Conservation (phyloP, 2,797 vertebrate species). For the Lycodopsis pacificus region DNA sequence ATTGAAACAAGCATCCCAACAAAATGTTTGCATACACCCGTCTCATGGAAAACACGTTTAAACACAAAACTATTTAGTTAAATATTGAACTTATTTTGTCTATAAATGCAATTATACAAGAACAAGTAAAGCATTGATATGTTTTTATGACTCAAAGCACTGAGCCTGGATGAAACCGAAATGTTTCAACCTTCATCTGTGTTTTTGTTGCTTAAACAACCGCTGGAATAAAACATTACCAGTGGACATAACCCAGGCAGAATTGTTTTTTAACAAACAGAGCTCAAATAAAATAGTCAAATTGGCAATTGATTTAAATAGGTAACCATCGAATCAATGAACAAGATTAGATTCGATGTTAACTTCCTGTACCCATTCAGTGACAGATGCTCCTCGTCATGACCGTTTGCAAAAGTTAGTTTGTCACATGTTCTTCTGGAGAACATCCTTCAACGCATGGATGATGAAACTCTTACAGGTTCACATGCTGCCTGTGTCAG, state of each 20-base stretch:
- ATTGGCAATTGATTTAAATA: neutral
- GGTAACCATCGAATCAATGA: neutral
- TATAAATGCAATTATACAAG: no score
- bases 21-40: neutral
- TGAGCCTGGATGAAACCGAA: neutral
- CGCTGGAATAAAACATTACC: neutral
- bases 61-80: neutral
- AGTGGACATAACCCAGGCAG: neutral
- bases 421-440: neutral
- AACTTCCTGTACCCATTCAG: neutral
- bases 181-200: neutral
- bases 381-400: neutral
- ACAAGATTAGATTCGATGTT: neutral
- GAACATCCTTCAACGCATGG: neutral
- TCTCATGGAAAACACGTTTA: neutral
- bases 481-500: neutral
- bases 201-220: neutral
- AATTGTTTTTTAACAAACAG: no score
- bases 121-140: neutral
- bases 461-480: neutral
- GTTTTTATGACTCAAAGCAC: neutral
- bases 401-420: neutral
- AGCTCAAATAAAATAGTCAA: neutral
- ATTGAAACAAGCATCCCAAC: neutral
- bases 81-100: no score